These are phyloP conservation scores for Potamarius usumacintae DNA, from an alignment of 2,113 vertebrate genomes.

Conservation along the genomic window DNA sequence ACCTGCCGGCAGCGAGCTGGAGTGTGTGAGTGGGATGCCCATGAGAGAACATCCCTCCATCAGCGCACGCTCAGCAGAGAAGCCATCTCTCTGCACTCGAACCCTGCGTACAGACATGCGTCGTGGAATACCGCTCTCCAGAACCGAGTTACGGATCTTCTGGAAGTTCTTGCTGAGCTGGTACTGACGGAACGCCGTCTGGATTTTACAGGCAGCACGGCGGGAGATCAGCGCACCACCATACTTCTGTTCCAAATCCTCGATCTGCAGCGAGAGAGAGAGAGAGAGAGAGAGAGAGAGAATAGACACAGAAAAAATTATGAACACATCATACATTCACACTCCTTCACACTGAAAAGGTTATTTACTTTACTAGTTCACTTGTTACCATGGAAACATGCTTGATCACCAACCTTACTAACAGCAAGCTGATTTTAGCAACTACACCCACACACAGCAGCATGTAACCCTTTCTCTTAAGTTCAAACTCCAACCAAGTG, in stretches of 20 bases:
- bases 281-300: not conserved
- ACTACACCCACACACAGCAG: not conserved
- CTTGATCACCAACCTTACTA: constrained; percentile 12
- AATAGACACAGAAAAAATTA: not conserved
- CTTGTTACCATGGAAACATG: constrained; percentile 43
- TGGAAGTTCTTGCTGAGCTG: constrained; percentile 99
- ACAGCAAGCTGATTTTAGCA: constrained; percentile 5
- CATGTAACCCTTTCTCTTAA: constrained; percentile 2
- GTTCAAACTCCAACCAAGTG: not conserved
- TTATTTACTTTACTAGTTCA: constrained; percentile 47
- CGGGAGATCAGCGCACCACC: constrained; percentile 93
- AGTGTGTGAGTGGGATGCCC: constrained; percentile 83
- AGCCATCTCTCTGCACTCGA: constrained; percentile 77
- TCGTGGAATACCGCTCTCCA: constrained; percentile 91
- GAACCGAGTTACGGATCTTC: constrained; percentile 95
- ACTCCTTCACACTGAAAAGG: constrained; percentile 45
- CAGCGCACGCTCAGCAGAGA: constrained; percentile 78
- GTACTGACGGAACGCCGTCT: constrained; percentile 97
- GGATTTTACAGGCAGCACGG: constrained; percentile 93
- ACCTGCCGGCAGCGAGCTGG: constrained; percentile 85
- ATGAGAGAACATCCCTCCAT: constrained; percentile 81
- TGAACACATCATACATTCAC: constrained; percentile 16
- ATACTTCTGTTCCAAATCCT: constrained; percentile 98
- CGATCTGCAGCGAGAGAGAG: constrained; percentile 77
- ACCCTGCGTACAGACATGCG: constrained; percentile 92